A percentile compares a stretch with the other conserved stretches of the same genome.
These are phyloP conservation scores for Siniperca scherzeri DNA, from an alignment of 2,797 vertebrate species.

Conservation along the genomic window DNA sequence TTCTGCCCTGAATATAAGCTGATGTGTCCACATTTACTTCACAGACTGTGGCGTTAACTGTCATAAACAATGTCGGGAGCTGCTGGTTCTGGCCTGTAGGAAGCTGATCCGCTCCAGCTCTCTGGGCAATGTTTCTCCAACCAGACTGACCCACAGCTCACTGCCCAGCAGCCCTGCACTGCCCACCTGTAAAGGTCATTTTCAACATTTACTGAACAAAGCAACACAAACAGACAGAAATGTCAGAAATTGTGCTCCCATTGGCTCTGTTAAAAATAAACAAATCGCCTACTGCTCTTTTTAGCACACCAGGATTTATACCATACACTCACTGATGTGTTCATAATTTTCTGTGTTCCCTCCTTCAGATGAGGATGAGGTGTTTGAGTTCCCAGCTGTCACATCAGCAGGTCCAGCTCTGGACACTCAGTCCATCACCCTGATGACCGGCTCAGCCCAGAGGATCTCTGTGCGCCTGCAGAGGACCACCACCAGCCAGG, in stretches of 20 bases:
- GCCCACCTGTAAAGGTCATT: conserved; percentile 85
- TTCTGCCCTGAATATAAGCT: neutral
- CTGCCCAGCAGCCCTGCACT: conserved; percentile 93
- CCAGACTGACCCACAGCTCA: conserved; percentile 87
- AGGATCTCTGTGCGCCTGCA: conserved; percentile 96
- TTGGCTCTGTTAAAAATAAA: too few species aligned
- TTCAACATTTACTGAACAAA: conserved; percentile 9
- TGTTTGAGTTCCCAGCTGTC: conserved; percentile 92
- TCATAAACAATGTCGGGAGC: conserved; percentile 96
- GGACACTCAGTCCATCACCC: conserved; percentile 91
- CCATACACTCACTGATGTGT: neutral
- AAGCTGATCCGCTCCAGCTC: conserved; percentile 91
- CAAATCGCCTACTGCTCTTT: too few species aligned
- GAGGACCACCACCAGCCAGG: conserved; percentile 93
- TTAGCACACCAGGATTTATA: neutral
- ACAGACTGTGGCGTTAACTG: conserved; percentile 97
- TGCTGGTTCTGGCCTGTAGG: conserved; percentile 94
- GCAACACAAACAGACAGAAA: neutral
- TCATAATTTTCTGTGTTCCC: neutral
- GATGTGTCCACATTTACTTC: conserved; percentile 23
- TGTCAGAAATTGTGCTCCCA: too few species aligned
- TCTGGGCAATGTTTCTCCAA: conserved; percentile 83
- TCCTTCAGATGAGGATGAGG: conserved; percentile 91
- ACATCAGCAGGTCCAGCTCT: conserved; percentile 82
- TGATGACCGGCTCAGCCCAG: conserved; percentile 93